A percentile compares a stretch with the other conserved stretches of the same genome.
phyloP scores from a whole-genome alignment of 2,113 vertebrate species.

The Cyprinodon brontotheroides region DNA sequence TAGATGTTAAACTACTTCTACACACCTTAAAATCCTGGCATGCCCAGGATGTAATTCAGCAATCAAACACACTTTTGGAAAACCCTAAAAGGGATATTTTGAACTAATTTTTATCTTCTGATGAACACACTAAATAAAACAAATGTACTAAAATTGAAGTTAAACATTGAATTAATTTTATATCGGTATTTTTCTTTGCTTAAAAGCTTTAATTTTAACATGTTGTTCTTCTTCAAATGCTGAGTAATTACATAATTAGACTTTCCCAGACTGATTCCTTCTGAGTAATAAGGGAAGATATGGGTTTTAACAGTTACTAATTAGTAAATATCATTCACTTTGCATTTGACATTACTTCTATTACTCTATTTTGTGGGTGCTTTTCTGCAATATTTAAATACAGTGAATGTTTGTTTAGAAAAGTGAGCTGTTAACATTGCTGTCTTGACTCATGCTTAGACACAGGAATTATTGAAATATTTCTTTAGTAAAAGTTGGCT shows the following conservation, averaged over 20 bases:
- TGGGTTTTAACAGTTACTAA: slow-evolving; percentile 14
- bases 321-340: slow-evolving; percentile 35
- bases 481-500: slow-evolving; percentile 20
- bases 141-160: too few relatives aligned
- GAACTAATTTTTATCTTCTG: too few relatives aligned
- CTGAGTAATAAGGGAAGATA: not conserved
- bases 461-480: slow-evolving; percentile 6
- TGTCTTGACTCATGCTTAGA: slow-evolving; percentile 13
- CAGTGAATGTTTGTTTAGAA: slow-evolving; percentile 47
- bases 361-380: slow-evolving; percentile 10
- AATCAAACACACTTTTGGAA: too few relatives aligned
- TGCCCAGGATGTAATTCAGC: too few relatives aligned
- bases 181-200: too few relatives aligned
- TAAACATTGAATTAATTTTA: too few relatives aligned
- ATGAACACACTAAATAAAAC: too few relatives aligned
- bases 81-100: too few relatives aligned
- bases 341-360: slow-evolving; percentile 29
- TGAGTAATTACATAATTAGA: not conserved
- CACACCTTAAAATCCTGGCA: too few relatives aligned
- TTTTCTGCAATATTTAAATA: slow-evolving; percentile 43
- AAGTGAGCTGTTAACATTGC: slow-evolving; percentile 35
- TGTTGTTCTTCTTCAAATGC: not conserved
- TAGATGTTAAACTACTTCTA: too few relatives aligned
- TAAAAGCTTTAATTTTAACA: not conserved
- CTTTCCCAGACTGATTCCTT: not conserved